Evolutionary conservation across 2,113 vertebrate genomes (phyloP), one percentile per base, ranked within the genome.

Genomic region (Conger conger): DNA sequence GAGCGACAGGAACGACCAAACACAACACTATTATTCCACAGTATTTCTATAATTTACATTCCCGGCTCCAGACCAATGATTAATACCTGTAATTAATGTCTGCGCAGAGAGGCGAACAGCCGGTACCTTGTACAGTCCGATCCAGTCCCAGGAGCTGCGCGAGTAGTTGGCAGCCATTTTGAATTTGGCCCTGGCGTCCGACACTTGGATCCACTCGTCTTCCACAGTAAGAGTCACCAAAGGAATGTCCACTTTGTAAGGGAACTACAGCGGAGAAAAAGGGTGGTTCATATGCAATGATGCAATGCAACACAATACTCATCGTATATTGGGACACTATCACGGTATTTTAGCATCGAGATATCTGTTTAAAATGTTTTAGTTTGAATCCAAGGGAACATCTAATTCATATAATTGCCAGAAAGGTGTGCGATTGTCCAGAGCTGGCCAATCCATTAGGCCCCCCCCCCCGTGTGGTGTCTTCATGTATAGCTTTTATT

Each of bases 101-200:
- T 73, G 11, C 68, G 13, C 27, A 73, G 68, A 73, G 17, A 79
- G 36, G 78, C 7, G 17, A 79, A 42, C 36, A 9, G 4, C 16
- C 30, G 36, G 50, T 88, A 99, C 98, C 96, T 96, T 96, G 91
- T 99, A 99, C 87, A 99, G 96, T 83, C 97, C 98, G 3, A 99
- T 96, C 98, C 98, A 99, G 94, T 99, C 98, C 98, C 97, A 99
- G 73, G 98, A 98, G 90, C 97, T 99, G 86, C 97, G 96, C 90
- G 97, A 95, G 87, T 97, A 99, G 83, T 91, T 93, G 0, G 93
- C 90, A 8, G 95, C 95, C 88, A 96, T 89, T 81, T 92, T 96
- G 90, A 98, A 97, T 88, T 92, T 94, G 85, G 96, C 96, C 81
- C 95, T 91, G 0, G 98, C 96, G 84, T 99, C 97, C 53, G 97